Conservation (phyloP, 2,797 vertebrate species). For the Catamblyrhynchus diadema region DNA sequence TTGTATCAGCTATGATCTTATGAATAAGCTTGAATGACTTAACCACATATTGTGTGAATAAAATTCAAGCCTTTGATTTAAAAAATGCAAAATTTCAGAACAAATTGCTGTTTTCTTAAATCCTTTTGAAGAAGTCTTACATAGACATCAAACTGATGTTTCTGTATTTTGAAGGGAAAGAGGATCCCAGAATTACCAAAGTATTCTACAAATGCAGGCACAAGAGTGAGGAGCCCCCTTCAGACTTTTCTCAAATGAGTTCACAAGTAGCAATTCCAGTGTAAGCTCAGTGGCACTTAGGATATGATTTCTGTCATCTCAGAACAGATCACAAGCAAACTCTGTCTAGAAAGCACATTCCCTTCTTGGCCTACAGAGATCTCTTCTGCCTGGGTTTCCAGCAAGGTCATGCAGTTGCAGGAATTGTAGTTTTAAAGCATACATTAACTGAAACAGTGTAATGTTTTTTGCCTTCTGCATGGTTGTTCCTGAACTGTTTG, state of each 20-base stretch:
- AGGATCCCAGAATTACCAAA: background rate
- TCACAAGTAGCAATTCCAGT: background rate
- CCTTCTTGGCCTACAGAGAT: background rate
- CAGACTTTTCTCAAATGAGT: background rate
- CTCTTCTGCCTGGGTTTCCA: background rate
- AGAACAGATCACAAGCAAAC: background rate
- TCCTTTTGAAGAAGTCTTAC: background rate
- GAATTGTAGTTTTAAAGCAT: background rate
- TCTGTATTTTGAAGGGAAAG: background rate
- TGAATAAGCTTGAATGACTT: background rate
- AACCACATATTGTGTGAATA: background rate
- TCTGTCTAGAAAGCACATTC: background rate
- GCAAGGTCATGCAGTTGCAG: background rate
- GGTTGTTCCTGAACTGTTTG: background rate
- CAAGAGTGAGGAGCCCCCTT: background rate
- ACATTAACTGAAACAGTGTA: background rate
- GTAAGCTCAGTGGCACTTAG: background rate
- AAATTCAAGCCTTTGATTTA: background rate
- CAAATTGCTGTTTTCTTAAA: background rate
- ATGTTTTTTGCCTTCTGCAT: background rate
- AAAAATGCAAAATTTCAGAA: background rate
- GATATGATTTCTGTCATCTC: background rate
- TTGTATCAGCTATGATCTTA: background rate
- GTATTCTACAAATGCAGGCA: background rate
- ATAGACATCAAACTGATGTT: background rate